Percentiles rank a stretch among this genome's conserved stretches.
Conservation (phyloP, 2,888 invertebrate species). For the Strigamia maritima region DNA sequence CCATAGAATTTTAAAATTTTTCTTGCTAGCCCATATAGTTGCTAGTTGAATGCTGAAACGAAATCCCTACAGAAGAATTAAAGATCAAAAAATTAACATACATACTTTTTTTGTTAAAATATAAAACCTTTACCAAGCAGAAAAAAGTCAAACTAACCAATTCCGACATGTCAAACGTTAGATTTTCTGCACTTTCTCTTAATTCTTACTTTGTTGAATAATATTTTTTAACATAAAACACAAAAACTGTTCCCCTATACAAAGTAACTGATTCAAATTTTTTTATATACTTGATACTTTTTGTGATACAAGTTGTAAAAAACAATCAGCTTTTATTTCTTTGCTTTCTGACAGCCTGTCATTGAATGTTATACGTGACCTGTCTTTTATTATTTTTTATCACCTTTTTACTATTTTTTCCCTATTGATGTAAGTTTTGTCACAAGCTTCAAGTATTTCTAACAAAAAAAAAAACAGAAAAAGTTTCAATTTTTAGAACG, state of each 20-base stretch:
- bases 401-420: not conserved
- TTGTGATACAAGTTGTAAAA: not conserved
- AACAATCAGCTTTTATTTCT: not conserved
- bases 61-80: too few relatives aligned
- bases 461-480: not conserved
- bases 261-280: not conserved
- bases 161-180: too few relatives aligned
- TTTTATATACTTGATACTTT: not conserved
- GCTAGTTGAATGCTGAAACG: too few relatives aligned
- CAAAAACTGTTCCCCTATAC: not conserved
- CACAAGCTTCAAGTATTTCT: not conserved
- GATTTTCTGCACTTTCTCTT: too few relatives aligned
- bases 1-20: too few relatives aligned
- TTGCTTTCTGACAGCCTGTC: not conserved
- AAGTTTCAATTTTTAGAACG: not conserved
- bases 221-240: too few relatives aligned
- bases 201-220: too few relatives aligned
- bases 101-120: too few relatives aligned
- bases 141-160: too few relatives aligned
- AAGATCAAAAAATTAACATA: too few relatives aligned
- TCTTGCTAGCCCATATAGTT: too few relatives aligned
- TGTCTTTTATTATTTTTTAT: not conserved
- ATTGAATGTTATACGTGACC: not conserved
- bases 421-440: not conserved
- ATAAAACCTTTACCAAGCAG: too few relatives aligned